Evolutionary conservation across 2,888 invertebrate species (phyloP).

Genomic region (Agrypnus murinus): DNA sequence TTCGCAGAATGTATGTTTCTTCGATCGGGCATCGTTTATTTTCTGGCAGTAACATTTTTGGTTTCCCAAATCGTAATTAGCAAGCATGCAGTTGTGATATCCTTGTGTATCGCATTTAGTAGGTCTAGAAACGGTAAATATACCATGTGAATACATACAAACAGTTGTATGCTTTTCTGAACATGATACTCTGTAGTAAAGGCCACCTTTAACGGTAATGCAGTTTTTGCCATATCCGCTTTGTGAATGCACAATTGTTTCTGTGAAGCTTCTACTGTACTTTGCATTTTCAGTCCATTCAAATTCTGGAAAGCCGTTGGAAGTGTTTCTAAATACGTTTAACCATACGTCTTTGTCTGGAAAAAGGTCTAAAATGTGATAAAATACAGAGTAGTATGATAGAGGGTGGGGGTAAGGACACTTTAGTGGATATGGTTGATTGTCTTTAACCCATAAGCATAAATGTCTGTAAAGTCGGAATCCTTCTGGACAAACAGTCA

Average conservation of each 20-base stretch:
- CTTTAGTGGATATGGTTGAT: neutral
- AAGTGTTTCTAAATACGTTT: neutral
- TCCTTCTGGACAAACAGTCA: neutral
- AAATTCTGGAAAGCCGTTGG: neutral
- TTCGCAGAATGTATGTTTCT: neutral
- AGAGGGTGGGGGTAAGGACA: neutral
- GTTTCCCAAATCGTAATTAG: neutral
- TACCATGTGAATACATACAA: neutral
- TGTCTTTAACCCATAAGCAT: neutral
- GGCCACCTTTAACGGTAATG: neutral
- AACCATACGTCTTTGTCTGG: neutral
- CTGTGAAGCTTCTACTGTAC: neutral
- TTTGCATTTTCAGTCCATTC: neutral
- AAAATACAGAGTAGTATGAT: neutral
- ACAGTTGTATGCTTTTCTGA: neutral
- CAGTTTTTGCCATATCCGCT: neutral
- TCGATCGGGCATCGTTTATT: neutral
- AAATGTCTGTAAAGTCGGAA: neutral
- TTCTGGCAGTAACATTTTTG: neutral
- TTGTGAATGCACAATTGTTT: neutral
- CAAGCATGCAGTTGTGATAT: neutral
- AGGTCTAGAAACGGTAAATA: neutral
- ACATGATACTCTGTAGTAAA: neutral
- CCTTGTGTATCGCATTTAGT: neutral
- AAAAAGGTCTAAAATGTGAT: neutral